These are phyloP conservation scores for Dendrolimus kikuchii DNA, from an alignment of 1,140 invertebrate species.

Conservation along the genomic window DNA sequence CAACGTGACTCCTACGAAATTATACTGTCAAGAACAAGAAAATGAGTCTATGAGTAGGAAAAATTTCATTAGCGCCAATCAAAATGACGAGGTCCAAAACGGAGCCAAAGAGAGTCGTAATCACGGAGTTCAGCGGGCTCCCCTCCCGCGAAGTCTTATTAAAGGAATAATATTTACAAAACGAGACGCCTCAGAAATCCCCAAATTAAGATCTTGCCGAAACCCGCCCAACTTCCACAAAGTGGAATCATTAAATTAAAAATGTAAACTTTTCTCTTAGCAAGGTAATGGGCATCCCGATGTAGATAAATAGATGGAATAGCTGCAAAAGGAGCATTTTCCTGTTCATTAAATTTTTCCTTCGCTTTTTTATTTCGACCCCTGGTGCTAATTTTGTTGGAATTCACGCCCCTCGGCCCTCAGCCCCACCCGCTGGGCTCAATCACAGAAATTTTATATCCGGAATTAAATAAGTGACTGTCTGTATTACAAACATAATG, in stretches of 20 bases:
- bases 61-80: slow-evolving; percentile 73
- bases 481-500: slow-evolving; percentile 63
- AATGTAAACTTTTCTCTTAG: slow-evolving; percentile 74
- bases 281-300: slow-evolving; percentile 73
- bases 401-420: slow-evolving; percentile 73
- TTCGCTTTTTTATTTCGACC: slow-evolving; percentile 73
- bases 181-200: slow-evolving; percentile 71
- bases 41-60: slow-evolving; percentile 58
- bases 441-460: slow-evolving; percentile 74
- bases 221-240: slow-evolving; percentile 72
- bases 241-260: slow-evolving; percentile 75
- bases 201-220: slow-evolving; percentile 70
- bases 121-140: slow-evolving; percentile 66
- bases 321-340: slow-evolving; percentile 74
- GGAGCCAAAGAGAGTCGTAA: slow-evolving; percentile 68
- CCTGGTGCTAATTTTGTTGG: slow-evolving; percentile 74
- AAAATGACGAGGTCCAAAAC: slow-evolving; percentile 71
- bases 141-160: slow-evolving; percentile 71
- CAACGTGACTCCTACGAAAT: slow-evolving; percentile 53
- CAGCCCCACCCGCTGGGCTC: slow-evolving; percentile 64
- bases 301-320: slow-evolving; percentile 73
- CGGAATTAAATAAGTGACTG: slow-evolving; percentile 73
- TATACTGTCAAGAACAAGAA: slow-evolving; percentile 68
- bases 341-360: slow-evolving; percentile 75
- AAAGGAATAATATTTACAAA: slow-evolving; percentile 73